Conservation (phyloP, 2,113 vertebrate genomes). For the Brevimyrus niger region DNA sequence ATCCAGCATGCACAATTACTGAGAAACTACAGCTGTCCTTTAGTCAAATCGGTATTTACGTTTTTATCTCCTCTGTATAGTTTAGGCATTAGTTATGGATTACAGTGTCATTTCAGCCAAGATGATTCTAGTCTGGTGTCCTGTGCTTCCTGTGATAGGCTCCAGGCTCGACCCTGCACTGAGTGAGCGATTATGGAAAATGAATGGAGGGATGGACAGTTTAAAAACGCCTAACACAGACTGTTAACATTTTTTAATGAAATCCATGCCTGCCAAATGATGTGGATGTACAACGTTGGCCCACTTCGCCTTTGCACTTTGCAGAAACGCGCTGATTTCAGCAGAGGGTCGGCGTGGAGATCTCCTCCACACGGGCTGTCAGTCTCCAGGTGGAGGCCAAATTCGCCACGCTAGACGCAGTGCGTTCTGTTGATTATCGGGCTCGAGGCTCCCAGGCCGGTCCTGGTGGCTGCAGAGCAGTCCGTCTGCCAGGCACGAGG, state of each 20-base stretch:
- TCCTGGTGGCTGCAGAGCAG: neutral
- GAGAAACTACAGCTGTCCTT: neutral
- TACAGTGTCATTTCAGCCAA: neutral
- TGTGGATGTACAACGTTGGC: neutral
- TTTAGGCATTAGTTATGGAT: neutral
- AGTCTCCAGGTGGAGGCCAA: neutral
- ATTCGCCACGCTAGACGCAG: neutral
- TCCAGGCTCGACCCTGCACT: neutral
- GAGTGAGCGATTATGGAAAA: neutral
- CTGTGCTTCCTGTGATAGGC: neutral
- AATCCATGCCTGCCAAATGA: neutral
- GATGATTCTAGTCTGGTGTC: neutral
- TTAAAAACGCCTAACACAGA: neutral
- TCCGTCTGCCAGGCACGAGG: neutral
- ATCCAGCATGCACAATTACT: neutral
- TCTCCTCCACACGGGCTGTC: neutral
- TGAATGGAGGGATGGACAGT: neutral
- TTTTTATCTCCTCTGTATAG: neutral
- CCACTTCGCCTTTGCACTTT: neutral
- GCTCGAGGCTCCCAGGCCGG: neutral
- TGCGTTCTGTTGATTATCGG: constrained; percentile 8
- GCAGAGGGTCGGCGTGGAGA: neutral
- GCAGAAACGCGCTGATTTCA: neutral
- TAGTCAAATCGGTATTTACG: neutral
- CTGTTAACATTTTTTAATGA: neutral